Conservation (phyloP, 1,140 invertebrate species). For the Drosophila miranda region DNA sequence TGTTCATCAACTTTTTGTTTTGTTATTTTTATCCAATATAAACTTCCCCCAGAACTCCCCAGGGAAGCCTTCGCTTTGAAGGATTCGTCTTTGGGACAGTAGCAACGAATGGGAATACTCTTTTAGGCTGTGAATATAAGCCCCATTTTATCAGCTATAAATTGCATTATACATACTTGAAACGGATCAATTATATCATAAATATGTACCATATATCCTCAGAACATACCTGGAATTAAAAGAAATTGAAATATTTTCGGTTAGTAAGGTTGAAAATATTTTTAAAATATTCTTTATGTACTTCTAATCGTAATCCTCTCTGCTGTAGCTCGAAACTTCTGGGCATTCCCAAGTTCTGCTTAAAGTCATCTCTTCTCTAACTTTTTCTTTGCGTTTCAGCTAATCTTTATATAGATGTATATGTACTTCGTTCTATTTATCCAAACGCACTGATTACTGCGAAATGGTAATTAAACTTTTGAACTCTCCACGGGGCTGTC, state of each 20-base stretch:
- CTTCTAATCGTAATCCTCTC: not conserved
- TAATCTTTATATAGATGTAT: constrained; percentile 25
- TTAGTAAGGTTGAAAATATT: too few species aligned
- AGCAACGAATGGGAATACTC: constrained; percentile 1
- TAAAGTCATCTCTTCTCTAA: not conserved
- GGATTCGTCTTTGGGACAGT: constrained; percentile 13
- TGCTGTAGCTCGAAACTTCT: not conserved
- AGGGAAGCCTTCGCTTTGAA: constrained; percentile 10
- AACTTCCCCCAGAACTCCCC: constrained; percentile 1
- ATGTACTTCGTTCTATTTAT: constrained; percentile 38
- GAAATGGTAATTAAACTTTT: constrained; percentile 79
- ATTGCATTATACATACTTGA: too few species aligned
- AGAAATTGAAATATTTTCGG: too few species aligned
- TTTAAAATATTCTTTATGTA: too few species aligned
- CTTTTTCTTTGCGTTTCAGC: constrained; percentile 6
- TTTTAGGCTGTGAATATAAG: not conserved
- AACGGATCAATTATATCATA: too few species aligned
- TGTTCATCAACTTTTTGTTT: constrained; percentile 68
- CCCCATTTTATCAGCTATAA: too few species aligned
- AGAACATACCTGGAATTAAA: too few species aligned
- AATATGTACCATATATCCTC: too few species aligned
- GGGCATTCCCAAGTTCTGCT: not conserved
- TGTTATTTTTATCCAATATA: constrained; percentile 49
- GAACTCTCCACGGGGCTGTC: constrained; percentile 65
- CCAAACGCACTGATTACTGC: constrained; percentile 62